Evolutionary conservation across 2,113 vertebrate species (phyloP), one percentile per base, ranked within the genome.

Genomic region (Parus major): DNA sequence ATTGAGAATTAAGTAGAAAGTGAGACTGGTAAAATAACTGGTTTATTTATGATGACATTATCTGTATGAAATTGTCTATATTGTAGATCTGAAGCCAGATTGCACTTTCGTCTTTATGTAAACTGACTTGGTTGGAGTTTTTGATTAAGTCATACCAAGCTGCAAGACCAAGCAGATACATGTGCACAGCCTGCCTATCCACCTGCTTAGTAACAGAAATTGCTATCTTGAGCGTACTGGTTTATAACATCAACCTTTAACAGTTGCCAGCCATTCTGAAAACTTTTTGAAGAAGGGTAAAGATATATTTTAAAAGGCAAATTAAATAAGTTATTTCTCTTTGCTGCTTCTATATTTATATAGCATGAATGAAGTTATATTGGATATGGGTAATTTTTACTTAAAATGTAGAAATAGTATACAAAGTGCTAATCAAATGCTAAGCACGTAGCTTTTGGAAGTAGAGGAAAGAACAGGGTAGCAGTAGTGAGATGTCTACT

Each of bases 401-500:
- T 86, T 70, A n/a, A 64, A 72, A 61, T 70, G 39, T 39, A 39
- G 11, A 39, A 39, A 39, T 39, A 39, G 39, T 39, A 13, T 19
- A n/a, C 25, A 12, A 82, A 47, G 7, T 11, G 6, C 18, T 78
- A n/a, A 64, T 71, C 39, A 53, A 83, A 68, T 33, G 22, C 18
- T 57, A 42, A 21, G 21, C 1, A 5, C 2, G 0, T 63, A 61
- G 35, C 33, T 90, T 90, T 85, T 3, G 11, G 86, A 50, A 70
- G 11, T 7, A 33, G 33, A 81, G 56, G 35, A 81, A 71, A 56
- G 44, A 91, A 24, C 15, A 36, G 16, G 10, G 24, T 56, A 44
- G 13, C 1, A 2, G 15, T 63, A 49, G 17, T 0, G 0, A 90
- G 72, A 29, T 46, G n/a, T 42, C 55, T 83, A 2, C 36, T 91